phyloP scores from a whole-genome alignment of 2,113 vertebrate genomes.

The Galemys pyrenaicus region DNA sequence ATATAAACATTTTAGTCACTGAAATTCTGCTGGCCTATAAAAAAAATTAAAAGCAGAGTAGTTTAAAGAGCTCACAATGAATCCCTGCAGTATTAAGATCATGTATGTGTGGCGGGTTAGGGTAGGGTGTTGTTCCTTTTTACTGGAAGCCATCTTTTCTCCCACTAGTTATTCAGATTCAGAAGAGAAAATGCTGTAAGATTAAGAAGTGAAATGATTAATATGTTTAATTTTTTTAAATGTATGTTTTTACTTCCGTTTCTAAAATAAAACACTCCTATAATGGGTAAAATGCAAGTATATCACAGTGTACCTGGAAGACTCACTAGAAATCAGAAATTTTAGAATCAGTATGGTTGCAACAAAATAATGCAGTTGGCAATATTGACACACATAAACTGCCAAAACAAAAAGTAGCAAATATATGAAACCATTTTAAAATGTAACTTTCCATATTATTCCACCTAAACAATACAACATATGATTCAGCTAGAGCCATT shows the following conservation, averaged over 20 bases:
- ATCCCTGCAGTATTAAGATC: not conserved
- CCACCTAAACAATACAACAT: not conserved
- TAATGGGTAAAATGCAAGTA: not conserved
- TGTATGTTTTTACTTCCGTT: not conserved
- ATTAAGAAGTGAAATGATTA: not conserved
- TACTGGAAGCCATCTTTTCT: not conserved
- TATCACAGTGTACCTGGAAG: not conserved
- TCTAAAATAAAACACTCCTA: not conserved
- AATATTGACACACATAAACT: not conserved
- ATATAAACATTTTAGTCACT: not conserved
- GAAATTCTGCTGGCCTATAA: not conserved
- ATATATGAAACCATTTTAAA: not conserved
- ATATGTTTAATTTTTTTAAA: not conserved
- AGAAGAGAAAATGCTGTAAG: not conserved
- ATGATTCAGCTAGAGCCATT: not conserved
- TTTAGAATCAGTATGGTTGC: not conserved
- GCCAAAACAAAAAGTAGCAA: not conserved
- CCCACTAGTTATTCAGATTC: not conserved
- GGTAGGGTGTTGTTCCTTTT: not conserved
- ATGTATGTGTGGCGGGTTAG: not conserved
- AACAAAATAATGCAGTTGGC: not conserved
- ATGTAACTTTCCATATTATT: not conserved
- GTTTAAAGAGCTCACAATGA: not conserved
- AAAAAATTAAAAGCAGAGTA: not conserved
- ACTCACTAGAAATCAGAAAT: not conserved